A percentile compares a stretch with the other conserved stretches of the same genome.
These are phyloP conservation scores for Tauraco hartlaubi DNA, from an alignment of 2,797 vertebrate genomes.

Conservation along the genomic window DNA sequence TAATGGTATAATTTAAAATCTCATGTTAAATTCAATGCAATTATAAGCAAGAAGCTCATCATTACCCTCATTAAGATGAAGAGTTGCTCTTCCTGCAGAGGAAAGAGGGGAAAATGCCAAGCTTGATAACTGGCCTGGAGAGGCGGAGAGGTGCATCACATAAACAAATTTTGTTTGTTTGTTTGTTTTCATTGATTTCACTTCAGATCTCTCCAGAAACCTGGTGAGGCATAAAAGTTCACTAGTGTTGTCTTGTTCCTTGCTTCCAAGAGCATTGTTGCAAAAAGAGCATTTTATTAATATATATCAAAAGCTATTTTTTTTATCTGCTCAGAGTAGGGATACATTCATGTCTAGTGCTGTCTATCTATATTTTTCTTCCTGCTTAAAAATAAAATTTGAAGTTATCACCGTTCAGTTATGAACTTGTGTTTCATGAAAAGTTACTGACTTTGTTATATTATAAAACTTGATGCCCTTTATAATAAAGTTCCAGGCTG, in stretches of 20 bases:
- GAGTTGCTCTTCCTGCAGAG: background rate
- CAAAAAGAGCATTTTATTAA: background rate
- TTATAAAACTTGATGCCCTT: background rate
- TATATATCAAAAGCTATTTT: background rate
- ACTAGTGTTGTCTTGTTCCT: background rate
- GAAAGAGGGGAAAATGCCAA: background rate
- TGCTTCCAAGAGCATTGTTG: background rate
- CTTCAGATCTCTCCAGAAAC: background rate
- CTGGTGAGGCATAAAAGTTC: background rate
- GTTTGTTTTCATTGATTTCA: background rate
- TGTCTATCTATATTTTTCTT: background rate
- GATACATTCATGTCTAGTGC: background rate
- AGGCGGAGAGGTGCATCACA: background rate
- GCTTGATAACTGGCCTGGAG: background rate
- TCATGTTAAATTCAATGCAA: background rate
- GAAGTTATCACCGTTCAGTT: background rate
- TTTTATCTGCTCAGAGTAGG: background rate
- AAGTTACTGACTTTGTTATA: background rate
- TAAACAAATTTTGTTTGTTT: background rate
- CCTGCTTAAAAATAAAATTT: background rate
- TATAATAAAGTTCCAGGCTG: background rate
- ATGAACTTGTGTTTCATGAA: background rate
- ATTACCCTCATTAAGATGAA: slow-evolving; percentile 51
- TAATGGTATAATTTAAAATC: slow-evolving; percentile 33
- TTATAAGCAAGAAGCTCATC: slow-evolving; percentile 1